Evolutionary conservation across 2,113 vertebrate species (phyloP), one percentile per base, ranked within the genome.

Genomic region (Cebus imitator): DNA sequence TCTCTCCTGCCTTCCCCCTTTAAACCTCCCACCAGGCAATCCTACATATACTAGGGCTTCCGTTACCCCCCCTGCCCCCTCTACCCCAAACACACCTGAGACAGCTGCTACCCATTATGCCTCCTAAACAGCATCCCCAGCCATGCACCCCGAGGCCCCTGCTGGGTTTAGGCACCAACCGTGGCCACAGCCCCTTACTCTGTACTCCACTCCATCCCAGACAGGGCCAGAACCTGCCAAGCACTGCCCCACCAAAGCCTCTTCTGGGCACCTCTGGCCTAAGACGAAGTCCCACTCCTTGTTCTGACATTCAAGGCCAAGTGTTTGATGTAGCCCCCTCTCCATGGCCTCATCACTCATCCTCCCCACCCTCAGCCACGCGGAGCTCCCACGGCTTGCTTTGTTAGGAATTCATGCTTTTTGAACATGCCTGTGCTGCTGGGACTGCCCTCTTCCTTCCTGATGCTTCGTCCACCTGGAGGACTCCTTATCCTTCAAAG

Each of bases 401-500:
- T 7, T 37, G 30, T 52, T 2, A 92, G 75, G 58, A 68, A 30
- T 48, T 75, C 16, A 1, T 5, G 52, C 30, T 75, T 78, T 78
- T 80, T 27, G 32, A 61, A 48, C 9, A 4, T 4, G 17, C 43
- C 70, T 21, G 25, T 57, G 13, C 37, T 80, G 17, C 14, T 25
- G 3, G 48, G 66, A 64, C 30, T 43, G n/a, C 25, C 80, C 70
- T 86, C 45, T 40, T 87, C n/a, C 87, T 66, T 70, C 32, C 57
- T 37, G 1, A 12, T 11, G 16, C 12, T n/a, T 73, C 25, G 37
- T 50, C 40, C 25, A 21, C 30, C 25, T 35, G 35, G 37, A 85
- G 64, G 6, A 76, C 85, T 85, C 57, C 57, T 21, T 17, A 70
- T 17, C 70, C 81, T 52, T 64, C 85, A 85, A 72, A 95, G 85